Conservation (phyloP, 2,797 vertebrate genomes). For the Chanos chanos region DNA sequence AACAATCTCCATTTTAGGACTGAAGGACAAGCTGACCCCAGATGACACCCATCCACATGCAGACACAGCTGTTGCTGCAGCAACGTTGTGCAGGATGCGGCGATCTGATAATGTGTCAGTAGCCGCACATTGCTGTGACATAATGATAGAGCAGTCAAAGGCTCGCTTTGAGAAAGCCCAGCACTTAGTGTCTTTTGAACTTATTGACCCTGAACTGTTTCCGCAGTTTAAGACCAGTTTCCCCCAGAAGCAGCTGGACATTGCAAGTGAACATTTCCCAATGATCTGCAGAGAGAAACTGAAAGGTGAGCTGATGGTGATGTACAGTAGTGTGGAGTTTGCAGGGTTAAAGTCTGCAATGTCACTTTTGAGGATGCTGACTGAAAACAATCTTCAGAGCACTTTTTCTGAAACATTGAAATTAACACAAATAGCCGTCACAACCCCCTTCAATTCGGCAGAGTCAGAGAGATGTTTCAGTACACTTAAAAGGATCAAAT, state of each 20-base stretch:
- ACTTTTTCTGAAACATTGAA: too few species aligned
- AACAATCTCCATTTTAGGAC: too few species aligned
- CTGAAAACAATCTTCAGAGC: neutral
- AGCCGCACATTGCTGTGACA: neutral
- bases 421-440: neutral
- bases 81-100: too few species aligned
- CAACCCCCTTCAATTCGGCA: too few species aligned
- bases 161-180: neutral
- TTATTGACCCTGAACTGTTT: neutral
- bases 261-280: neutral
- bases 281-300: neutral
- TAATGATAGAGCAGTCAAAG: neutral
- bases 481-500: neutral
- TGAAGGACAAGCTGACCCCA: slow-evolving; percentile 1
- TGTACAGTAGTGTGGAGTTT: slow-evolving; percentile 4
- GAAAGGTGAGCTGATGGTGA: neutral
- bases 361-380: neutral
- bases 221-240: slow-evolving; percentile 1
- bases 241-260: slow-evolving; percentile 11
- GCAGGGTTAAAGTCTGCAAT: neutral
- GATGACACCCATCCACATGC: neutral
- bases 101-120: neutral
- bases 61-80: neutral
- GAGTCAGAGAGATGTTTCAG: neutral
- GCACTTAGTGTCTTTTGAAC: too few species aligned